phyloP scores from a whole-genome alignment of 2,113 vertebrate genomes.

The Brachyistius frenatus region DNA sequence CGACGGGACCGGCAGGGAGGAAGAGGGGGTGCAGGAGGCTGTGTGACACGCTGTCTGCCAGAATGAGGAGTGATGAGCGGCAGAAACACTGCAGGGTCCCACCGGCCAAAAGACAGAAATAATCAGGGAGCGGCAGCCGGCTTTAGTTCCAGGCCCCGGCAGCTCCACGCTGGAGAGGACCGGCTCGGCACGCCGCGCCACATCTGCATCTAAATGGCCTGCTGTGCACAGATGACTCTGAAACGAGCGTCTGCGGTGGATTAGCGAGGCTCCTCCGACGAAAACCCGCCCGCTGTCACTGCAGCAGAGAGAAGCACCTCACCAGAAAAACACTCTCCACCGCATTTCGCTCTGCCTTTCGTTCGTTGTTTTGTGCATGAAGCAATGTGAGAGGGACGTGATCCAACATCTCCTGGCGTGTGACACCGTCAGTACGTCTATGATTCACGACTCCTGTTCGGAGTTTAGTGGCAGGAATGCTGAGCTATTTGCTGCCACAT shows the following conservation, averaged over 20 bases:
- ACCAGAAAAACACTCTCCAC: slow-evolving; percentile 19
- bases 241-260: slow-evolving; percentile 62
- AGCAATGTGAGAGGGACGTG: slow-evolving; percentile 5
- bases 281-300: slow-evolving; percentile 19
- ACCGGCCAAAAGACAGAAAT: not conserved
- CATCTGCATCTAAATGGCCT: slow-evolving; percentile 75
- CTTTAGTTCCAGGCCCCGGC: slow-evolving; percentile 41
- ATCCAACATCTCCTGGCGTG: slow-evolving; percentile 42
- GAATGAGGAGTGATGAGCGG: slow-evolving; percentile 54
- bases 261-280: slow-evolving; percentile 50
- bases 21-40: slow-evolving; percentile 28
- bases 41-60: slow-evolving; percentile 44
- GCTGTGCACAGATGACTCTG: slow-evolving; percentile 62
- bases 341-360: slow-evolving; percentile 19
- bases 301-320: slow-evolving; percentile 43
- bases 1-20: slow-evolving; percentile 4
- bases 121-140: slow-evolving; percentile 11
- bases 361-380: not conserved
- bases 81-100: slow-evolving; percentile 39
- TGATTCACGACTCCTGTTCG: slow-evolving; percentile 29
- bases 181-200: slow-evolving; percentile 38
- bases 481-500: slow-evolving; percentile 14
- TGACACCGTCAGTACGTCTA: slow-evolving; percentile 13
- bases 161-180: slow-evolving; percentile 36
- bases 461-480: slow-evolving; percentile 28